These are phyloP conservation scores for Sarcophilus harrisii DNA, from an alignment of 2,797 vertebrate species.

Conservation along the genomic window DNA sequence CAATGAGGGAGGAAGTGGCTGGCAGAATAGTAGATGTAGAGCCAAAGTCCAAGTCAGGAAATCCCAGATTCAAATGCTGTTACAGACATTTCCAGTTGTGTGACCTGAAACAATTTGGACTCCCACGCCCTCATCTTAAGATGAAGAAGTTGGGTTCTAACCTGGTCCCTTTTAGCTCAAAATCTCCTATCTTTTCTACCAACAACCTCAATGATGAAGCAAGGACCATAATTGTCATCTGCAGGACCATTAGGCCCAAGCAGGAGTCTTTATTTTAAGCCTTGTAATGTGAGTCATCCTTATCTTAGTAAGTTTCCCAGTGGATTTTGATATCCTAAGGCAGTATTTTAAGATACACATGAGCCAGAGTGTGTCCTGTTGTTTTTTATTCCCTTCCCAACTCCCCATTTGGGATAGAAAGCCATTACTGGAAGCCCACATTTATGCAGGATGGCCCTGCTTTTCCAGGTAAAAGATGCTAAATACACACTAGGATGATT, in stretches of 20 bases:
- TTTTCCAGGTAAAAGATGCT: neutral
- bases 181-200: neutral
- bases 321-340: neutral
- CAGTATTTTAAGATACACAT: neutral
- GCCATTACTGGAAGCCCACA: neutral
- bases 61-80: neutral
- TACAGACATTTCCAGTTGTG: neutral
- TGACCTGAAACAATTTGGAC: neutral
- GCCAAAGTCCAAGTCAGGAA: neutral
- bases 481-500: neutral
- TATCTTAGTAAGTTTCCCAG: neutral
- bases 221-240: neutral
- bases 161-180: neutral
- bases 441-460: neutral
- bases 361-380: neutral
- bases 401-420: neutral
- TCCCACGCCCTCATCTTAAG: neutral
- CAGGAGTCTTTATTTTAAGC: neutral
- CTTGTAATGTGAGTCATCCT: neutral
- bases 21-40: neutral
- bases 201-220: neutral
- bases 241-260: neutral
- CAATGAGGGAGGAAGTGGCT: neutral
- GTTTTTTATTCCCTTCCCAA: neutral
- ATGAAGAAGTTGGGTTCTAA: neutral